phyloP scores from a whole-genome alignment of 2,888 invertebrate species.

The Platynereis dumerilii region DNA sequence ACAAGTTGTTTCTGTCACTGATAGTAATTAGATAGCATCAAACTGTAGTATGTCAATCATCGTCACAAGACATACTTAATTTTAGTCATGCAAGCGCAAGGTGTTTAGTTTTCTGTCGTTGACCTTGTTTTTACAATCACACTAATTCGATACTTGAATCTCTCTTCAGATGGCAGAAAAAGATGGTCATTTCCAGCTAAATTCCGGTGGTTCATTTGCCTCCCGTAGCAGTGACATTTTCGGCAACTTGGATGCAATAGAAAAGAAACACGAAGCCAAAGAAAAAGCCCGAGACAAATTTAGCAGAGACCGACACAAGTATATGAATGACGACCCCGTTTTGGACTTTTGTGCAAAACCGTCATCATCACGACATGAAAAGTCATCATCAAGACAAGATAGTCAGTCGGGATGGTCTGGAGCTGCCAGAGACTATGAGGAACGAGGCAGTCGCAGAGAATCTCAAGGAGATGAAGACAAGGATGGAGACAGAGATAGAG shows the following conservation, averaged over 20 bases:
- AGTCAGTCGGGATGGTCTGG: background rate
- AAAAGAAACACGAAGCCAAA: constrained; percentile 15
- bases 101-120: no score
- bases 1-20: no score
- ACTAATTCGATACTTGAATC: no score
- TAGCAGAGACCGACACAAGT: background rate
- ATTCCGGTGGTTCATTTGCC: background rate
- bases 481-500: no score
- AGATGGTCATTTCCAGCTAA: no score
- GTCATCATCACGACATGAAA: background rate
- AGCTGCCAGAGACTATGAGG: background rate
- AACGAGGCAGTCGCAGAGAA: background rate
- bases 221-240: constrained; percentile 11
- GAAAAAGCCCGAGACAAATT: background rate
- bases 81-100: no score
- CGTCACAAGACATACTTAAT: no score
- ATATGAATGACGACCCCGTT: background rate
- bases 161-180: no score
- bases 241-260: constrained; percentile 11
- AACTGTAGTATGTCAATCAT: no score
- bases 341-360: background rate
- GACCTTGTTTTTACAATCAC: no score
- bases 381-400: no score
- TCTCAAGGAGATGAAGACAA: background rate
- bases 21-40: no score